Base-by-base conservation (phyloP, 2,797 vertebrate genomes). In the Danionella dracula region DNA sequence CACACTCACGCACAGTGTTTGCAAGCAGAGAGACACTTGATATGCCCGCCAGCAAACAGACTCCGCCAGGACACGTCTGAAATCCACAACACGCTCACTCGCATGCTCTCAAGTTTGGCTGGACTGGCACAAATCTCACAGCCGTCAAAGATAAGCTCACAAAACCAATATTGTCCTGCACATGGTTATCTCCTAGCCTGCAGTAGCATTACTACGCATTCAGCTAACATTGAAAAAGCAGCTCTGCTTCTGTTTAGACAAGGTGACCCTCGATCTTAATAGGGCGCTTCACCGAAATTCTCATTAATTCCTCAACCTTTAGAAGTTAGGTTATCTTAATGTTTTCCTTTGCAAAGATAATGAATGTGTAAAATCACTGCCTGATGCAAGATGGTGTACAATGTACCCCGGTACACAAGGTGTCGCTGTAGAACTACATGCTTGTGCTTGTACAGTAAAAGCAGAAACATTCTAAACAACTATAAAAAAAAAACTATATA, bases 101-200 rank as follows among this genome's bases (percentile, higher is more conserved):
- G 45, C 41, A 55, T 34, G 21, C 32, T 12, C 29, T 40, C 16
- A 11, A 50, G 21, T 20, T 50, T 46, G 9, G 44, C 57, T 7
- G 19, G 31, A 15, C 21, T 42, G 54, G 35, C 41, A 68, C 32
- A 59, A 59, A 59, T 59, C 44, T 42, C 16, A 23, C 2, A 3
- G 38, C 45, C 57, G 51, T 63, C 35, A 31, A 45, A 44, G 68
- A 70, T 70, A 38, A 45, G 23, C n/a, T 56, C 66, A 61, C 40
- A 61, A 75, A 61, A 20, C 19, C 29, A 65, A 71, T 68, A 61
- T 53, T 19, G 15, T 37, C 42, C 32, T 8, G 61, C 12, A 13
- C 44, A 45, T 16, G 20, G 41, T 35, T 34, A 23, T 56, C 44
- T 68, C 41, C 9, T 55, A 32, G 64, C 57, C 21, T 13, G 35